Base-by-base conservation (phyloP, 2,113 vertebrate species). In the Percopsis transmontana region DNA sequence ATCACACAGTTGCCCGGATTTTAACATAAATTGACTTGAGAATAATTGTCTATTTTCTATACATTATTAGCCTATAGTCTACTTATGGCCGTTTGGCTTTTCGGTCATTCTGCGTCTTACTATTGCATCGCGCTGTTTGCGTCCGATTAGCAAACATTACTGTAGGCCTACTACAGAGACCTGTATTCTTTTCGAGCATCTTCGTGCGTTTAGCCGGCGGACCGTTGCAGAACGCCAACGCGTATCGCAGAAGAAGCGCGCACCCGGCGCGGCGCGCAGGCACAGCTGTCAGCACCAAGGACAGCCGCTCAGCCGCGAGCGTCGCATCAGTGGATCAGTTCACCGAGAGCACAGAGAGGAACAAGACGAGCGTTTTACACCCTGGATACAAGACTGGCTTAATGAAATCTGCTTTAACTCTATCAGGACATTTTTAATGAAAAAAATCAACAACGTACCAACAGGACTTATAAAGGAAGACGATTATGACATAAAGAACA, bases 261-360 rank as follows among this genome's bases (percentile, higher is more conserved):
- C 90, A 70, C 39, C 2, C 68, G 65, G 63, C 58, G 66, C 64
- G 61, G 83, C 82, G 87, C 87, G 88, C 90, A 74, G 66, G 79
- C 88, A 88, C 91, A 89, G 86, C 89, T 92, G 88, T 90, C 88
- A 92, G 92, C 72, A 92, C 90, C 90, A 87, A 88, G 92, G 92
- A 92, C 91, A 93, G 70, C 81, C 72, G 74, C 83, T 80, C 58
- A 81, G 67, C 74, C 20, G 61, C 65, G 80, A 85, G 75, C 63
- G 56, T 69, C 61, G 68, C 70, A 72, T 62, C 66, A 59, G 67
- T 56, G 47, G 56, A 58, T 55, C 76, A 59, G 68, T 48, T 57
- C 68, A 53, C 61, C 72, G 72, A n/a, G 21, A 80, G 66, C 64
- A 70, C 75, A 70, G 51, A 21, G 71, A 76, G 58, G 64, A 64